Base-by-base conservation (phyloP, 1,140 invertebrate species). In the Caenorhabditis latens region DNA sequence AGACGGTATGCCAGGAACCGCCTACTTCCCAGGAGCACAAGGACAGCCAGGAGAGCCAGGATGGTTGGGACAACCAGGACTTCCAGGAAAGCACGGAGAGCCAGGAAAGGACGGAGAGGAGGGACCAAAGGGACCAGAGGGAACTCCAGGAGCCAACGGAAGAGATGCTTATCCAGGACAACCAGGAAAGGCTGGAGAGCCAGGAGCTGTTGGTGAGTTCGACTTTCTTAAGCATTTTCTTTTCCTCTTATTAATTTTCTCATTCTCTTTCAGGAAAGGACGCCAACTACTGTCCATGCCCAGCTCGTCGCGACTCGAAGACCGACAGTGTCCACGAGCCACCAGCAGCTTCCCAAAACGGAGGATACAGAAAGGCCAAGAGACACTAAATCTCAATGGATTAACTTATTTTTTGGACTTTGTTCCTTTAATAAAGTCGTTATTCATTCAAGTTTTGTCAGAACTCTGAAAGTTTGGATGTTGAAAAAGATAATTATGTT, bases 21-120 rank as follows among this genome's bases (percentile, higher is more conserved):
- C 21, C 14, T 21, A 57, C 58, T 79, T 82, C 75, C 65, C 88
- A 40, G 88, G 88, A 55, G 75, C 82, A 19, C 71, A 71, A 61
- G 88, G 88, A 48, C 57, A 84, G 42, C 83, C 85, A 40, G 88
- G 88, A 87, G 83, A 71, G 65, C 83, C 87, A 32, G 87, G 87
- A 88, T 85, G 84, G 84, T 85, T 85, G 50, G 84, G 84, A 75
- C 50, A 42, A 24, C 63, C 67, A 19, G 84, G 84, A 75, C 42
- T 75, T 32, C 84, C 84, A 42, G 84, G 84, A 85, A 85, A 85
- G 50, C 84, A 85, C 48, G 79, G 83, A 87, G 79, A 87, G 19
- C 48, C 58, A 79, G 83, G 83, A 71, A 19, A 53, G 21, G 84
- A 85, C 21, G 84, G 84, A 53, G 84, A 50, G 46, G 65, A 65